Base-by-base conservation (phyloP, 2,888 invertebrate genomes). In the Drosophila prolongata region DNA sequence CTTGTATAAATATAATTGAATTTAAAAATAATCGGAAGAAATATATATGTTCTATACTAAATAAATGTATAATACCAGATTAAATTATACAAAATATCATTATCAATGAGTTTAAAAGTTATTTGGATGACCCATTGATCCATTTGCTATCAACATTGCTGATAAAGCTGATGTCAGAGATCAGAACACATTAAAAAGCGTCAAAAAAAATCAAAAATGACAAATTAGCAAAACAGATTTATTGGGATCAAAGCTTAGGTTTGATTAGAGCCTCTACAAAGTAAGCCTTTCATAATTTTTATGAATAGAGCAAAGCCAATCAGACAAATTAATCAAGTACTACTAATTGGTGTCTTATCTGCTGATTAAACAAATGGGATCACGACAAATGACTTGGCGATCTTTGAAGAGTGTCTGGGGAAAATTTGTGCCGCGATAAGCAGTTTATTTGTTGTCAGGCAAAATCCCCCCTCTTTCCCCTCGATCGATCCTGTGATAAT, bases 401-500 rank as follows among this genome's bases (percentile, higher is more conserved):
- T 66, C 66, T 44, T 49, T 74, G 60, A 69, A 34, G 30, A 47
- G 34, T 34, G 47, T 70, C 79, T 74, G 68, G 34, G 30, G 27
- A 14, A 2, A 14, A 42, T 56, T 59, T 59, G 14, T 24, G 47
- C 27, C n/a, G 14, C 24, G 62, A 60, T 62, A 49, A 49, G 60
- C 35, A 35, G 14, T 34, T 59, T 59, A 6, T 44, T 47, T 59
- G 5, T 40, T 30, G 43, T 43, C n/a, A 19, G 43, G 13, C 19
- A 6, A 8, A 30, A 43, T 8, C 14, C 24, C 44, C 44, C 6
- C 10, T 13, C 30, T 30, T 10, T 5, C 13, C n/a, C 30, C 55
- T 64, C 60, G 35, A 66, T 49, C 52, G 56, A 76, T 71, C 66
- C 30, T n/a, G 77, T 72, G 75, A 75, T 78, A 74, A 16, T 66